Evolutionary conservation across 2,797 vertebrate genomes (phyloP).

Genomic region (Liasis olivaceus): DNA sequence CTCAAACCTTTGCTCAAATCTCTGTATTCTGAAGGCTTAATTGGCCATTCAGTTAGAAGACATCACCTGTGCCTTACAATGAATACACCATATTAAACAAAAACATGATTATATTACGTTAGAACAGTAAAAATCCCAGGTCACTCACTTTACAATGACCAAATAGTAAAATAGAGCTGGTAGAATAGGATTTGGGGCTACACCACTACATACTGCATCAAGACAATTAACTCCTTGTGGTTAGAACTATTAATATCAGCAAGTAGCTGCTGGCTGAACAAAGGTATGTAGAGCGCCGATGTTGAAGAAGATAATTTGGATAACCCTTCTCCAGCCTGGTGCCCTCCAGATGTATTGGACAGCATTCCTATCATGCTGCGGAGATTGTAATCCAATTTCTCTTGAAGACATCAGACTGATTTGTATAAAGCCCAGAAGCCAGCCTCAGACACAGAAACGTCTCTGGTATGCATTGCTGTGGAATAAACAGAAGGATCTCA

Average conservation of each 20-base stretch:
- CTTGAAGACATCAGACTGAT: not conserved
- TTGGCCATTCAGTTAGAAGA: not conserved
- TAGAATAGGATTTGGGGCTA: not conserved
- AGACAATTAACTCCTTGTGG: not conserved
- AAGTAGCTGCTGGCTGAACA: not conserved
- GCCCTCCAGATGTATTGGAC: not conserved
- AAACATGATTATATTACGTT: not conserved
- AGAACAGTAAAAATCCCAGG: not conserved
- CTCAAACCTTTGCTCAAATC: not conserved
- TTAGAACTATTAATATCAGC: not conserved
- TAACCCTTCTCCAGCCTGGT: not conserved
- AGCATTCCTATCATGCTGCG: not conserved
- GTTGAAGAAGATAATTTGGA: not conserved
- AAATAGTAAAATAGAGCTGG: not conserved
- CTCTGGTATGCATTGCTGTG: not conserved
- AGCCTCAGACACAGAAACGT: not conserved
- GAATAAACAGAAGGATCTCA: not conserved
- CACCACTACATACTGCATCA: no score
- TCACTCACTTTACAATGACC: not conserved
- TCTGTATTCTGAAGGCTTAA: not conserved
- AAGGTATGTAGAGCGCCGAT: not conserved
- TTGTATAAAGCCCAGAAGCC: not conserved
- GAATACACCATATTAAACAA: not conserved
- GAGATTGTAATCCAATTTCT: not conserved
- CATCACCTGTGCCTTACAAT: not conserved